Evolutionary conservation across 2,113 vertebrate genomes (phyloP).

Genomic region (Hippocampus zosterae): DNA sequence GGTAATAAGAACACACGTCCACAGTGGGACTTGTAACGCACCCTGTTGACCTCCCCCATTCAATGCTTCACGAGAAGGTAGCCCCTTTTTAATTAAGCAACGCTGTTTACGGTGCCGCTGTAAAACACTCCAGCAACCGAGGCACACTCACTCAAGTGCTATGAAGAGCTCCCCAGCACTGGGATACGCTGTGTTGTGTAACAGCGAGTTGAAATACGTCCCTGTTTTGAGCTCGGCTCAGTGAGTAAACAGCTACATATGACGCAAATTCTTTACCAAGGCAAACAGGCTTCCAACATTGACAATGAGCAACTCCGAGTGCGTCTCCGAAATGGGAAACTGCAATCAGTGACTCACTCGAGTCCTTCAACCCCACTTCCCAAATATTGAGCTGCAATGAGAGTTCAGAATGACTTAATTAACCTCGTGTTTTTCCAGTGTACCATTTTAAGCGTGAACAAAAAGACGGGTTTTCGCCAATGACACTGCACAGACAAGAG

Average conservation of each 20-base stretch:
- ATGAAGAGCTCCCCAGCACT: not conserved
- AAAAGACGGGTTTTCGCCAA: too few species aligned
- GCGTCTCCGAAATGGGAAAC: not conserved
- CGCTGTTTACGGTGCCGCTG: slow-evolving; percentile 7
- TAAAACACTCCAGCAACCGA: slow-evolving; percentile 5
- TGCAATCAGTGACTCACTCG: not conserved
- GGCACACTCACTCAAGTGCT: not conserved
- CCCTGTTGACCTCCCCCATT: not conserved
- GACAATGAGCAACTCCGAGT: not conserved
- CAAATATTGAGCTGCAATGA: not conserved
- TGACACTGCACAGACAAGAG: too few species aligned
- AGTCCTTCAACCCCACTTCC: not conserved
- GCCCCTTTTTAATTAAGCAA: slow-evolving; percentile 21
- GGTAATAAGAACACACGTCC: not conserved
- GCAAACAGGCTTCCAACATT: not conserved
- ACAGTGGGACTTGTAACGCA: slow-evolving; percentile 27
- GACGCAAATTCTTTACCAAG: not conserved
- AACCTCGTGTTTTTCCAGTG: not conserved
- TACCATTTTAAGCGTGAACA: too few species aligned
- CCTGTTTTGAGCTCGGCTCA: not conserved
- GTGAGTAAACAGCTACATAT: not conserved
- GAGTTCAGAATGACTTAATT: not conserved
- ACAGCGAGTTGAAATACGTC: not conserved
- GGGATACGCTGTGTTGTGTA: not conserved
- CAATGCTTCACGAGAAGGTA: slow-evolving; percentile 7